A percentile compares a stretch with the other conserved stretches of the same genome.
These are phyloP conservation scores for Apodemus sylvaticus DNA, from an alignment of 2,113 vertebrate genomes.

Conservation along the genomic window DNA sequence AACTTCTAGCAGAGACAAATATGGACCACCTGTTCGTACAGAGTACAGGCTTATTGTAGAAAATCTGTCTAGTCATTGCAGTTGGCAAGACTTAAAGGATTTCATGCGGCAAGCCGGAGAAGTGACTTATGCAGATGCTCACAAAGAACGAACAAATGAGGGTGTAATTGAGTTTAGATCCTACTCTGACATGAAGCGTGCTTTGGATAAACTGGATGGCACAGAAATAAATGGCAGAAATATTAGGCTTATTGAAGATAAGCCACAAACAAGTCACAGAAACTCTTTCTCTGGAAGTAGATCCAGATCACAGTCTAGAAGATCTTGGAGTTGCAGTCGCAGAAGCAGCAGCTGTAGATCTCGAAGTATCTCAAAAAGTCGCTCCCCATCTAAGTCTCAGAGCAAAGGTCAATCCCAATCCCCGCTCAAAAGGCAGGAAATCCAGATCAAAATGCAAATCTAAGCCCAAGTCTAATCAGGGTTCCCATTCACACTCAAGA, in stretches of 20 bases:
- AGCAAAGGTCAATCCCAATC: slow-evolving; percentile 91
- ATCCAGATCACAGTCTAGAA: slow-evolving; percentile 93
- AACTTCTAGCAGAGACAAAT: slow-evolving; percentile 95
- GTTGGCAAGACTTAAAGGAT: slow-evolving; percentile 99
- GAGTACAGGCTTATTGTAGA: slow-evolving; percentile 98
- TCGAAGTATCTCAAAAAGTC: slow-evolving; percentile 88
- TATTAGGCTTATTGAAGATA: slow-evolving; percentile 96
- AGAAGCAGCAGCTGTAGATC: slow-evolving; percentile 93
- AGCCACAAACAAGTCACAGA: slow-evolving; percentile 89
- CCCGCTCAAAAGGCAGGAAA: slow-evolving; percentile 91
- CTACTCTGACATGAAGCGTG: slow-evolving; percentile 96
- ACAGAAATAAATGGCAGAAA: slow-evolving; percentile 97
- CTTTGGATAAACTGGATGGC: slow-evolving; percentile 96
- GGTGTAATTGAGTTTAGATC: slow-evolving; percentile 97
- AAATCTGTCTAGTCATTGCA: slow-evolving; percentile 99
- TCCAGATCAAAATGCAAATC: slow-evolving; percentile 95
- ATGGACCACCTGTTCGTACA: slow-evolving; percentile 98
- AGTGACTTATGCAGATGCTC: slow-evolving; percentile 98
- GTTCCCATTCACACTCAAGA: slow-evolving; percentile 87
- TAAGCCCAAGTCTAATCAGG: slow-evolving; percentile 92
- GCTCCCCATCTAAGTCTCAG: slow-evolving; percentile 90
- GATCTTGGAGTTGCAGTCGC: slow-evolving; percentile 93
- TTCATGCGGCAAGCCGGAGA: slow-evolving; percentile 99
- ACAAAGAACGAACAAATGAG: slow-evolving; percentile 97
- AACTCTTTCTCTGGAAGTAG: slow-evolving; percentile 96